phyloP scores from a whole-genome alignment of 2,888 invertebrate genomes.

The Odontocolon sp. region DNA sequence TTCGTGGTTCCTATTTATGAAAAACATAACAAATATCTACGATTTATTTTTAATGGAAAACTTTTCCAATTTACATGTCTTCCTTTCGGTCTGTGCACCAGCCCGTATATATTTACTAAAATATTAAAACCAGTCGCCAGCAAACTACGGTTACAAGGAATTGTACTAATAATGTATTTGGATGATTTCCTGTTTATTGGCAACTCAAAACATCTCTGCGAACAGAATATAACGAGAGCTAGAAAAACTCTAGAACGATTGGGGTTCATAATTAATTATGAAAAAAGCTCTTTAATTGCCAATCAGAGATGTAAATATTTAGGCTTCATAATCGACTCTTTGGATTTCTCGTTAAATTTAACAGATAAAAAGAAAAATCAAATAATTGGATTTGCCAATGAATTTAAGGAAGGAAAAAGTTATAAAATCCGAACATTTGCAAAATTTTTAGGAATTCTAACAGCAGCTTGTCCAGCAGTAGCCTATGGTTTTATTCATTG shows the following conservation, averaged over 20 bases:
- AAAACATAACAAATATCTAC: constrained; percentile 60
- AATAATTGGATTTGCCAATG: background rate
- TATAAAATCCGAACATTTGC: background rate
- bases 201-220: too few species aligned
- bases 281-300: constrained; percentile 21
- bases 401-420: background rate
- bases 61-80: constrained; percentile 64
- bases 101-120: constrained; percentile 66
- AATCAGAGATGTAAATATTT: constrained; percentile 31
- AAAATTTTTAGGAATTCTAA: constrained; percentile 1
- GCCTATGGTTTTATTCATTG: constrained; percentile 23
- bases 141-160: constrained; percentile 9
- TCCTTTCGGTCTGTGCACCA: constrained; percentile 63
- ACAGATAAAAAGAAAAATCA: constrained; percentile 4
- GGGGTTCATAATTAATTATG: constrained; percentile 28
- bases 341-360: constrained; percentile 4
- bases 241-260: constrained; percentile 3
- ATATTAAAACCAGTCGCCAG: constrained; percentile 46
- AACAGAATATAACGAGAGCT: background rate
- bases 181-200: constrained; percentile 26
- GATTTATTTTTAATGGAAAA: constrained; percentile 56
- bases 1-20: constrained; percentile 57
- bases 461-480: constrained; percentile 38
- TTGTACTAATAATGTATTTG: constrained; percentile 27
- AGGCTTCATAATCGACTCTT: constrained; percentile 33